Base-by-base conservation (phyloP, 2,888 invertebrate species). In the Meiosimyza platycephala region DNA sequence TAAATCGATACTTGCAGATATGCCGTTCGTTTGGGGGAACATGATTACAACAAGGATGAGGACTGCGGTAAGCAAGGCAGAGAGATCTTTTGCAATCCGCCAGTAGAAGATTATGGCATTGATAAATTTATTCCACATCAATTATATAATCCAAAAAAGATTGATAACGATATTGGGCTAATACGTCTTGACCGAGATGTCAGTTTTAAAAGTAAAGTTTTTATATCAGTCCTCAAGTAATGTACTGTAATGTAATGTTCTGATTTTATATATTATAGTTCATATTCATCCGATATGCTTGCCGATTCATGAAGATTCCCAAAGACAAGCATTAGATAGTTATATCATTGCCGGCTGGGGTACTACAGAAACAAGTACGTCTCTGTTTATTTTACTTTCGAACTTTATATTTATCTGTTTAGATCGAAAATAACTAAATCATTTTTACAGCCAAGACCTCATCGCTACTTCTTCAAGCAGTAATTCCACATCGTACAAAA, bases 161-260 rank as follows among this genome's bases (percentile, higher is more conserved):
- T 88, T 18, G 83, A 85, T 15, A 85, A 92, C 77, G 93, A 93
- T 77, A 89, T 93, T 64, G 92, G 90, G 1, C 81, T 93, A 6
- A 82, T 92, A 68, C 88, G 91, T 77, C 68, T 86, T 4, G 73
- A 81, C 48, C 78, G 79, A 0, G 28, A 77, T 12, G 85, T 83
- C 0, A 63, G 68, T 79, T 88, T 79, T 54, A 59, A 74, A 52
- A 64, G 82, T 81, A 71, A 40, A 63, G 54, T 62, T n/a, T 52
- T 16, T 12, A 48, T 15, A 15, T 65, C 5, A 55, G 52, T 6
- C 0, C n/a, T 18, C 66, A 52, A 40, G 60, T 16, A 63, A 50
- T 22, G n/a, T 55, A 9, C 52, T 13, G 4, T 13, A 18, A 51
- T n/a, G 22, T 12, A n/a, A n/a, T 33, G 40, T 18, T 67, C 22